These are phyloP conservation scores for Cotesia chilonis DNA, from an alignment of 1,140 invertebrate genomes.

Conservation along the genomic window DNA sequence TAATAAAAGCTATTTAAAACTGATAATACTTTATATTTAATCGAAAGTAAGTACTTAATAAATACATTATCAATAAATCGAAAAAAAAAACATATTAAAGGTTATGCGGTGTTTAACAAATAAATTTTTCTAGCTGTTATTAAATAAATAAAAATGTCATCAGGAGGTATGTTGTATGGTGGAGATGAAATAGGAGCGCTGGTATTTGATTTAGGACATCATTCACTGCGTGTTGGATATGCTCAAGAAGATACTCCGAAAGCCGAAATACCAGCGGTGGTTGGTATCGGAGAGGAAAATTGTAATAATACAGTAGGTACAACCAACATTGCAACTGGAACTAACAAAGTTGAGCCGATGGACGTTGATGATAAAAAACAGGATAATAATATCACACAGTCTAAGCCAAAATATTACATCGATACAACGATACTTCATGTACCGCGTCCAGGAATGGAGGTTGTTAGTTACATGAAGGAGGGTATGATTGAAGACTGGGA, in stretches of 20 bases:
- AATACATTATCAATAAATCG: no score
- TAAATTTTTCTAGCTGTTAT: not conserved
- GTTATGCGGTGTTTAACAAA: not conserved
- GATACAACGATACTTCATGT: slow-evolving; percentile 86
- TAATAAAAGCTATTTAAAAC: no score
- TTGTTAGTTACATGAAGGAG: slow-evolving; percentile 83
- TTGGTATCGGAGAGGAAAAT: slow-evolving; percentile 74
- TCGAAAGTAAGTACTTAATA: no score
- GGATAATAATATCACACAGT: slow-evolving; percentile 65
- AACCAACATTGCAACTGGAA: no score
- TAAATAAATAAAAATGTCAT: slow-evolving; percentile 41
- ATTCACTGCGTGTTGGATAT: slow-evolving; percentile 86
- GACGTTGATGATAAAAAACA: slow-evolving; percentile 70
- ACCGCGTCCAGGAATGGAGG: slow-evolving; percentile 76
- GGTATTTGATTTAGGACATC: slow-evolving; percentile 95
- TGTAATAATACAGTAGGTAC: slow-evolving; percentile 59
- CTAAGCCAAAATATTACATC: slow-evolving; percentile 76
- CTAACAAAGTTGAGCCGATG: slow-evolving; percentile 68
- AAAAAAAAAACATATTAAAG: not conserved
- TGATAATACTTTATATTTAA: no score
- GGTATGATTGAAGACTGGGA: slow-evolving; percentile 94
- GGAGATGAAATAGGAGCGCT: slow-evolving; percentile 97
- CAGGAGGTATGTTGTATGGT: slow-evolving; percentile 79
- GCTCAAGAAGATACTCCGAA: slow-evolving; percentile 90
- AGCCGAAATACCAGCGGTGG: slow-evolving; percentile 82